phyloP scores from a whole-genome alignment of 1,140 invertebrate genomes.

The Drosophila pseudoananassae region DNA sequence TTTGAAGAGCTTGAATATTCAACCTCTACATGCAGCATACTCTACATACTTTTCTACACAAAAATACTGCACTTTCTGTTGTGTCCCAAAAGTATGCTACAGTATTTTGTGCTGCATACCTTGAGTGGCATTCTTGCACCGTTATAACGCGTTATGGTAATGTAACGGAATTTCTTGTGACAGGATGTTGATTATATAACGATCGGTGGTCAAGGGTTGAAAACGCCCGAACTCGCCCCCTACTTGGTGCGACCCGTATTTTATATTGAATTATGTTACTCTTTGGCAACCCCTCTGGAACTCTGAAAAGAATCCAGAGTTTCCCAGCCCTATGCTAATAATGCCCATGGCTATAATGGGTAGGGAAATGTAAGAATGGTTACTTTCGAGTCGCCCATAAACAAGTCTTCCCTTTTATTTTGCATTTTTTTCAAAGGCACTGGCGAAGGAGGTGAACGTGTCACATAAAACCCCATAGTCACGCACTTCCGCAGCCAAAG shows the following conservation, averaged over 20 bases:
- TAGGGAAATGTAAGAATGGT: conserved; percentile 38
- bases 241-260: background rate
- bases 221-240: conserved; percentile 1
- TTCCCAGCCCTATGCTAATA: conserved; percentile 26
- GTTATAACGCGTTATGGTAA: background rate
- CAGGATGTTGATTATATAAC: conserved; percentile 36
- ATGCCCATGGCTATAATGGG: conserved; percentile 13
- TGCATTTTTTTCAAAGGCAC: conserved; percentile 1
- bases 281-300: background rate
- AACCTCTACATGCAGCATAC: background rate
- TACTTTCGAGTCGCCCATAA: conserved; percentile 37
- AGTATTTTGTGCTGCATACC: background rate
- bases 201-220: conserved; percentile 34
- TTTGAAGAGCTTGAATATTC: background rate
- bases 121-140: background rate
- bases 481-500: conserved; percentile 70
- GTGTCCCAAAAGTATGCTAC: background rate
- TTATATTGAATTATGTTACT: background rate
- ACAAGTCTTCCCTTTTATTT: conserved; percentile 56
- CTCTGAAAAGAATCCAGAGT: background rate
- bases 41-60: background rate
- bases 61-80: background rate
- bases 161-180: conserved; percentile 24
- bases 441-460: conserved; percentile 51
- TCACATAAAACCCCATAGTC: conserved; percentile 76